Evolutionary conservation across 2,888 invertebrate genomes (phyloP).

Genomic region (Siphlonurus alternatus): DNA sequence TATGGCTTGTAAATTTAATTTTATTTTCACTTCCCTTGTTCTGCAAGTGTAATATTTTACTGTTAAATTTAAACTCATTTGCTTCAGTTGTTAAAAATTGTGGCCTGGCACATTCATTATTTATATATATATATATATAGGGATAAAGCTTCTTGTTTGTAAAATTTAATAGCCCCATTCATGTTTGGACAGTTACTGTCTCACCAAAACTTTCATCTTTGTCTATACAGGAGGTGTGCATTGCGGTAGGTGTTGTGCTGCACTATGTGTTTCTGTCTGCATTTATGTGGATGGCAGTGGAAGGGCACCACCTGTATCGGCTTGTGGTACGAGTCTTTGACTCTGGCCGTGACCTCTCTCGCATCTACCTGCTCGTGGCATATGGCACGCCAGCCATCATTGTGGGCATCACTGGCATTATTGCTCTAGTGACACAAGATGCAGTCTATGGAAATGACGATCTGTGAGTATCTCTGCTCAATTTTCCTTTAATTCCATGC

Average conservation of each 20-base stretch:
- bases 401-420: conserved; percentile 11
- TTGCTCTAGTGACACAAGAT: conserved; percentile 10
- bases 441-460: conserved; percentile 15
- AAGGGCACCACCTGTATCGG: conserved; percentile 32
- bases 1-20: too few species aligned
- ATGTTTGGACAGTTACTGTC: not conserved
- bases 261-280: conserved; percentile 30
- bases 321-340: conserved; percentile 32
- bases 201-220: not conserved
- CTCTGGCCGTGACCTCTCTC: conserved; percentile 23
- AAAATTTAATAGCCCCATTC: too few species aligned
- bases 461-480: conserved; percentile 17
- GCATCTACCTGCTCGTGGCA: conserved; percentile 27
- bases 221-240: conserved; percentile 20
- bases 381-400: conserved; percentile 23
- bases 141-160: too few species aligned
- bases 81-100: too few species aligned
- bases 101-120: too few species aligned
- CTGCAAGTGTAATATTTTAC: too few species aligned
- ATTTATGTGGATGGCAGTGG: conserved; percentile 34
- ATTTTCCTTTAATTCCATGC: not conserved
- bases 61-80: too few species aligned
- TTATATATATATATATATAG: too few species aligned
- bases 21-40: too few species aligned
- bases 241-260: conserved; percentile 25